Evolutionary conservation across 2,113 vertebrate species (phyloP), one percentile per base, ranked within the genome.

Genomic region (Charina bottae): DNA sequence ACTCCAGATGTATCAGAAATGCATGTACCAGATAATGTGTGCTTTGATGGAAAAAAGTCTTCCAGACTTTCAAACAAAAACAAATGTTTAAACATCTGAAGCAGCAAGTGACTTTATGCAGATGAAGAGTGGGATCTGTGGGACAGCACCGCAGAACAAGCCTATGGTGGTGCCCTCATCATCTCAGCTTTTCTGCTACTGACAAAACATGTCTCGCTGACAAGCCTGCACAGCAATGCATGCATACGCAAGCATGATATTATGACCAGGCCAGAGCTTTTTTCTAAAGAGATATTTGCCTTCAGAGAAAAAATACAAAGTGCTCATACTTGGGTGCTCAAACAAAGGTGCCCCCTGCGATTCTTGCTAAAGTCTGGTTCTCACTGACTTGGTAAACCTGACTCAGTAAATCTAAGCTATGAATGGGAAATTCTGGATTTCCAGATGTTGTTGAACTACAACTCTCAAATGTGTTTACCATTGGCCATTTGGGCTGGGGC

Each of bases 121-220:
- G 93, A 19, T 90, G 90, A 88, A 92, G 58, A 89, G 11, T 56
- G 68, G 92, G 0, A 0, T 83, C 3, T 46, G 0, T 54, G 0
- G 33, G 0, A 19, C 0, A 0, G 19, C 17, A 89, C 87, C 88
- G 58, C 89, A 9, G 68, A 93, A 90, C 92, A 58, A 0, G 10
- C 0, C 13, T 3, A 0, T 6, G 2, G 1, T 11, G 88, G 8
- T 92, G 95, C 92, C 93, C 94, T 93, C 93, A 3, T 87, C 9
- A 95, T 92, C 93, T 83, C 64, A 58, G 0, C 92, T 94, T 91
- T 88, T 95, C 91, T 90, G 55, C 91, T 68, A 72, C 87, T 83
- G 88, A 87, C 62, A 54, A 56, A 92, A 94, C 83, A 1, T 7
- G 42, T 33, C 60, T 83, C 59, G 85, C 4, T 93, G 94, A 92